Conservation (phyloP, 2,113 vertebrate species). For the Crotalus helleri region DNA sequence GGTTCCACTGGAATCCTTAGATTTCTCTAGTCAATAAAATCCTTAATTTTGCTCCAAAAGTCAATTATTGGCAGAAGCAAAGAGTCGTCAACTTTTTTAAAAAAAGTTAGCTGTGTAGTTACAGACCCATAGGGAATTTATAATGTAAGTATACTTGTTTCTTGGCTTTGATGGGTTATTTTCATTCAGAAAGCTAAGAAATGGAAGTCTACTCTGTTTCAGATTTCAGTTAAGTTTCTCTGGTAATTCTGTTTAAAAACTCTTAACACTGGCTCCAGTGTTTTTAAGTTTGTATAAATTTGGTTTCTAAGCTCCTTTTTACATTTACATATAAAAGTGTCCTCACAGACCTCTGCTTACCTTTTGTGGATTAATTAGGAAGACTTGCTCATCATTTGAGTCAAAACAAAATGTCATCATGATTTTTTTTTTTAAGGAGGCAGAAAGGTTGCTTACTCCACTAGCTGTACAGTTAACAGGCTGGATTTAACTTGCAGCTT, state of each 20-base stretch:
- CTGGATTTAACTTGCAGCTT: background rate
- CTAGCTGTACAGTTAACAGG: background rate
- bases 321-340: too few species aligned
- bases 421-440: background rate
- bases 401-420: background rate
- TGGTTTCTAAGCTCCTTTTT: background rate
- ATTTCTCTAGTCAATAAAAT: background rate
- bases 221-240: background rate
- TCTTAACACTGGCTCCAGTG: background rate
- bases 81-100: background rate
- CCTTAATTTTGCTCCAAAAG: background rate
- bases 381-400: too few species aligned
- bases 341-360: too few species aligned
- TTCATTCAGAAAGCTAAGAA: background rate
- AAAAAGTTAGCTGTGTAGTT: background rate
- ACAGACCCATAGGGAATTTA: background rate
- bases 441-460: too few species aligned
- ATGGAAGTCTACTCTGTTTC: background rate
- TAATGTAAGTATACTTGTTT: background rate
- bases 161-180: background rate
- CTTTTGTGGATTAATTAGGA: too few species aligned
- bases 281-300: background rate
- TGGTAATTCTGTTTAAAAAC: background rate
- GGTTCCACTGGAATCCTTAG: background rate
- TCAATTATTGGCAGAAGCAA: background rate